Conservation (phyloP, 1,140 invertebrate species). For the Antheraea pernyi region DNA sequence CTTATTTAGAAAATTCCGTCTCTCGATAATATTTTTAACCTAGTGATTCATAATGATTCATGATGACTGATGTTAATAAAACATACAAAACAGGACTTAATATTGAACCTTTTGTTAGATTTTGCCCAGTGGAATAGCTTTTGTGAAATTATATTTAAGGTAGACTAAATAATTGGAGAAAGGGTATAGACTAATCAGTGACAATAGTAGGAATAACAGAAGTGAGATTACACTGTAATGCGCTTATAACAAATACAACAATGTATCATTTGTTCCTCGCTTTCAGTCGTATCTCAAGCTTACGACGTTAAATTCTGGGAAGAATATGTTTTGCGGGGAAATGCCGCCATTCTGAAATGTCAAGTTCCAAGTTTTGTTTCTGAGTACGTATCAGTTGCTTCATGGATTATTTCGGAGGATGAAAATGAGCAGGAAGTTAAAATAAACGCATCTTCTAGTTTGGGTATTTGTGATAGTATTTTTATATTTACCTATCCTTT, state of each 20-base stretch:
- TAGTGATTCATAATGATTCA: not conserved
- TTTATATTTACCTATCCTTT: conserved; percentile 19
- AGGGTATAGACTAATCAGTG: too few species aligned
- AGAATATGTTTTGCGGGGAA: conserved; percentile 92
- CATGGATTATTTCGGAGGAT: conserved; percentile 85
- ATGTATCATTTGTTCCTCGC: not conserved
- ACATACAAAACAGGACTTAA: too few species aligned
- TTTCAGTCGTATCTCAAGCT: conserved; percentile 90
- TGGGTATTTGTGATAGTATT: conserved; percentile 42
- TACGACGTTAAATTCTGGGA: conserved; percentile 93
- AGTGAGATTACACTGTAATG: not conserved
- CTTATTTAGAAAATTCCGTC: not conserved
- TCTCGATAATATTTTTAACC: not conserved
- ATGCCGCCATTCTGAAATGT: conserved; percentile 93
- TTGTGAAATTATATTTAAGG: too few species aligned
- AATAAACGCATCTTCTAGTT: conserved; percentile 45
- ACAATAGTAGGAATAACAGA: too few species aligned
- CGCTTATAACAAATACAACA: not conserved
- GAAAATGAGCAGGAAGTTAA: conserved; percentile 70
- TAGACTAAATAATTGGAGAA: not conserved
- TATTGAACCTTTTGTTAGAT: too few species aligned
- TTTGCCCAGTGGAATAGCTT: too few species aligned
- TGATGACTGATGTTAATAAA: not conserved
- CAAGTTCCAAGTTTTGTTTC: conserved; percentile 92
- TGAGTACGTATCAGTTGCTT: conserved; percentile 88